Evolutionary conservation across 2,113 vertebrate genomes (phyloP), one percentile per base, ranked within the genome.

Genomic region (Pterocles burchelli): DNA sequence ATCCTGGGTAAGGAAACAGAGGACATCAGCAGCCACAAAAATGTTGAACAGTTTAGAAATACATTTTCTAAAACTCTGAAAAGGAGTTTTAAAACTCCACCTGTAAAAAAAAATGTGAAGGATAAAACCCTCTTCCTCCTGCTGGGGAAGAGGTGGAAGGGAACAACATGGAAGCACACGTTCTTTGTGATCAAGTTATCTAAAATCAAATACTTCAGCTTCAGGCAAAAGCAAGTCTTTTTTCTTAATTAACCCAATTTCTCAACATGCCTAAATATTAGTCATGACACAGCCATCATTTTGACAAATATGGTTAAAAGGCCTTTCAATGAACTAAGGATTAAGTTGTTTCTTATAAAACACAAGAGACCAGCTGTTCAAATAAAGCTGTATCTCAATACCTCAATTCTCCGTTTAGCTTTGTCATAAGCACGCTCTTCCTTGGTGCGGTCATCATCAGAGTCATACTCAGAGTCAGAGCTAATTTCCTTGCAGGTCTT

Each of bases 331-430:
- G 21, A 94, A 68, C 43, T 24, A 33, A 74, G 75, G 21, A 26
- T 55, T 8, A 77, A 74, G 13, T 7, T 55, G n/a, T 38, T 90
- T 54, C 29, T 59, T 46, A 43, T 2, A 62, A 19, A 81, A 19
- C 26, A 67, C 16, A 36, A 17, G n/a, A 85, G 52, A 15, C n/a
- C 10, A 71, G 61, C 57, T 59, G 38, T 16, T 51, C 76, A 65
- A 21, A 77, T 14, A 94, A 92, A 73, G 17, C 21, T 36, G 17
- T 65, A 61, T 75, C 55, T 24, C 12, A 48, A 62, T 98, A 99
- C 99, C 99, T 99, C 99, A 38, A 99, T 99, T 88, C 99, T 99
- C 93, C 98, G 98, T 93, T 99, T 99, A 38, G 99, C 99, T 92
- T 98, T 98, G 96, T 99, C 99, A 22, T 99, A 99, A 36, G 98